Evolutionary conservation across 2,888 invertebrate species (phyloP).

Genomic region (Portevinia maculata): DNA sequence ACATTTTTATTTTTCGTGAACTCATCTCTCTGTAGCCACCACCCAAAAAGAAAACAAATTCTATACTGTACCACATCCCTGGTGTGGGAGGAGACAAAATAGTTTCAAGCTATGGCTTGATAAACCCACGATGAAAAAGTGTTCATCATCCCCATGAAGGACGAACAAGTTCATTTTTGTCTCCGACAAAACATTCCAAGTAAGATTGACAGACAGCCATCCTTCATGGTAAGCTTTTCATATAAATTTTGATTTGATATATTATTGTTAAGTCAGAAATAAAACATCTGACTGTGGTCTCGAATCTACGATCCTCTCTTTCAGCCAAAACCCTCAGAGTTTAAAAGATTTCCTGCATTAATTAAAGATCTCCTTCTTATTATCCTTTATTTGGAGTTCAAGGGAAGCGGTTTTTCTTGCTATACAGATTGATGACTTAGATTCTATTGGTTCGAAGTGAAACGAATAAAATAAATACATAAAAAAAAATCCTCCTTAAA

Average conservation of each 20-base stretch:
- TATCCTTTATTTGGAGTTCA: slow-evolving; percentile 16
- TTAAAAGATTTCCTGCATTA: slow-evolving; percentile 51
- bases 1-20: slow-evolving; percentile 15
- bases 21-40: not conserved
- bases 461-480: slow-evolving; percentile 27
- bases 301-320: slow-evolving; percentile 37
- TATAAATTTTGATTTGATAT: slow-evolving; percentile 36
- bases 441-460: slow-evolving; percentile 53
- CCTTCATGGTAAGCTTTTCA: slow-evolving; percentile 5
- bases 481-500: slow-evolving; percentile 9
- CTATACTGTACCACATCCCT: not conserved
- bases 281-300: slow-evolving; percentile 16
- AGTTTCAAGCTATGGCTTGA: slow-evolving; percentile 51
- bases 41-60: slow-evolving; percentile 1
- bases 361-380: slow-evolving; percentile 31
- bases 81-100: slow-evolving; percentile 1
- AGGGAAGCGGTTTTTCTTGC: slow-evolving; percentile 4
- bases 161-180: slow-evolving; percentile 22
- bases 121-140: slow-evolving; percentile 46
- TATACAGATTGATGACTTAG: slow-evolving; percentile 65
- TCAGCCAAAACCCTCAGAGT: not conserved
- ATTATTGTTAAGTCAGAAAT: slow-evolving; percentile 10
- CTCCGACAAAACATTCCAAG: slow-evolving; percentile 16
- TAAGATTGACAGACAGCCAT: slow-evolving; percentile 26
- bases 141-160: slow-evolving; percentile 10